phyloP scores from a whole-genome alignment of 2,888 invertebrate species.

The Tethea ocularis region DNA sequence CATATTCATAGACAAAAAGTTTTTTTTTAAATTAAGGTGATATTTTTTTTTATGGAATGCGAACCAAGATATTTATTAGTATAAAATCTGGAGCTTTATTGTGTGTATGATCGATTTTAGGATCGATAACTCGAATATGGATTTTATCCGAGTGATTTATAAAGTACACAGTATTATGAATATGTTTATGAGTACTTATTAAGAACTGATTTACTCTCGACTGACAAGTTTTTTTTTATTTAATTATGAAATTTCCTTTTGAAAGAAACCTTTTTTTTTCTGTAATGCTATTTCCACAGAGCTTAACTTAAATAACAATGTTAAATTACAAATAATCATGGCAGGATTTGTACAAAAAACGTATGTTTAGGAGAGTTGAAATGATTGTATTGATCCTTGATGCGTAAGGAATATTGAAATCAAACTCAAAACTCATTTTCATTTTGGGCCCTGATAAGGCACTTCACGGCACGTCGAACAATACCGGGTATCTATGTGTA shows the following conservation, averaged over 20 bases:
- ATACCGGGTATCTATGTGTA: not conserved
- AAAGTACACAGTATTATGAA: slow-evolving; percentile 61
- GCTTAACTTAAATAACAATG: too few relatives aligned
- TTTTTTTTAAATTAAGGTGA: slow-evolving; percentile 13
- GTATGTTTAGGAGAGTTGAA: too few relatives aligned
- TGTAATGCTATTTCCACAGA: not conserved
- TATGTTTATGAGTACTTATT: slow-evolving; percentile 14
- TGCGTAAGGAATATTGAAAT: too few relatives aligned
- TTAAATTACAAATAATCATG: too few relatives aligned
- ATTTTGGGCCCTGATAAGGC: too few relatives aligned
- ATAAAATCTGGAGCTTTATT: slow-evolving; percentile 41
- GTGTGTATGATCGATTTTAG: slow-evolving; percentile 20
- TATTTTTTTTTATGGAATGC: slow-evolving; percentile 28
- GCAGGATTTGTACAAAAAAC: too few relatives aligned
- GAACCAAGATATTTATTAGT: slow-evolving; percentile 42
- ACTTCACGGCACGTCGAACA: too few relatives aligned
- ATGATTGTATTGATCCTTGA: too few relatives aligned
- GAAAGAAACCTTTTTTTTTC: not conserved
- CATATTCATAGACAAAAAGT: slow-evolving; percentile 12
- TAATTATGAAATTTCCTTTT: not conserved
- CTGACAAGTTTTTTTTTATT: slow-evolving; percentile 1
- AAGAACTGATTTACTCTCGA: not conserved
- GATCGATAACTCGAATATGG: slow-evolving; percentile 45
- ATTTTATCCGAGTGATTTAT: slow-evolving; percentile 32
- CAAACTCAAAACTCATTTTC: too few relatives aligned